Evolutionary conservation across 2,888 invertebrate species (phyloP), one percentile per base, ranked within the genome.

Genomic region (Xanthia icteritia): DNA sequence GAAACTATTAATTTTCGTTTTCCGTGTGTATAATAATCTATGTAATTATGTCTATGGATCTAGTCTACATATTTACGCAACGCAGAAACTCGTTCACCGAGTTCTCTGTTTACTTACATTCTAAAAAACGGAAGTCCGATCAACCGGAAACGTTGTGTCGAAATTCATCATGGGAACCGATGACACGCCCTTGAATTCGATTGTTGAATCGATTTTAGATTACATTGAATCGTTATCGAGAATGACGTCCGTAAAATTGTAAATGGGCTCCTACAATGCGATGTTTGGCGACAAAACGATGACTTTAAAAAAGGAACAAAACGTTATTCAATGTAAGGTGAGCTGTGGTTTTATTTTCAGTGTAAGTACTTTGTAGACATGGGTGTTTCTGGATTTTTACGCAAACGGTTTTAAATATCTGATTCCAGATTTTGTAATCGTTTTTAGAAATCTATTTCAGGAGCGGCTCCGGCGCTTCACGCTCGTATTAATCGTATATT

Each of bases 151-250:
- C 64, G 42, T 81, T 79, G 73, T 89, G 86, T 85, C 82, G 88
- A 87, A 89, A 88, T 87, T 84, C 81, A 85, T 85, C 89, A 90
- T 90, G 91, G 90, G 91, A 88, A 90, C 84, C 88, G 82, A 86
- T 86, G 90, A 86, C 89, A 89, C 90, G 91, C 91, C 91, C 91
- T 90, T 91, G 90, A 88, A 88, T 88, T 88, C 69, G 77, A 85
- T 83, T 85, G 85, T 85, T 68, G 76, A 86, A 83, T 84, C 78
- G 89, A 88, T 88, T 88, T 73, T 84, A 83, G 83, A 90, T 84
- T 85, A 83, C 75, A 88, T 82, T 82, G 76, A 83, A 84, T 85
- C 83, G 89, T 87, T 88, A 86, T 81, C 77, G 67, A 79, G 82
- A 82, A 82, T 84, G 87, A 86, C 73, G 75, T 70, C 85, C 85